Evolutionary conservation across 1,140 invertebrate species (phyloP).

Genomic region (Vanessa tameamea): DNA sequence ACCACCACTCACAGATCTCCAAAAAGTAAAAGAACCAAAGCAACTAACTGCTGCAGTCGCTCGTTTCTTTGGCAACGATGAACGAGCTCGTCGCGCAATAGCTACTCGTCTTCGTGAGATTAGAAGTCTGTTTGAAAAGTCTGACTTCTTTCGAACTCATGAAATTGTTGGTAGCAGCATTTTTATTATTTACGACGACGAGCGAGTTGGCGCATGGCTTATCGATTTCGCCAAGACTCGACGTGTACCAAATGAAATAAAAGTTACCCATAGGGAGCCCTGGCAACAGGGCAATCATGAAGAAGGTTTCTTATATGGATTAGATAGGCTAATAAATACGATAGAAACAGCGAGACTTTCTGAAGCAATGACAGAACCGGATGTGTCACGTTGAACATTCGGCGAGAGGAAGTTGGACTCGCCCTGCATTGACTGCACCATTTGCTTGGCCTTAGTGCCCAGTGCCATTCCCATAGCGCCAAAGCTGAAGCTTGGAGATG

Average conservation of each 20-base stretch:
- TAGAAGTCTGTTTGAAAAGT: slow-evolving; percentile 89
- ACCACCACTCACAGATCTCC: slow-evolving; percentile 87
- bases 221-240: slow-evolving; percentile 98
- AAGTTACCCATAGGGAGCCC: slow-evolving; percentile 87
- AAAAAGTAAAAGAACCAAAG: slow-evolving; percentile 87
- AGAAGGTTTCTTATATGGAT: slow-evolving; percentile 94
- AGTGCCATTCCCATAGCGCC: slow-evolving; percentile 49
- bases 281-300: slow-evolving; percentile 97
- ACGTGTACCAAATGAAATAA: slow-evolving; percentile 85
- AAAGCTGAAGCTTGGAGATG: slow-evolving; percentile 59
- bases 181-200: slow-evolving; percentile 95
- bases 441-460: slow-evolving; percentile 49
- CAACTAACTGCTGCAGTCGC: slow-evolving; percentile 91
- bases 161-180: slow-evolving; percentile 98
- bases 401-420: slow-evolving; percentile 60
- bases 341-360: slow-evolving; percentile 67
- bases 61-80: slow-evolving; percentile 87
- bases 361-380: slow-evolving; percentile 58
- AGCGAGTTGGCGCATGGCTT: slow-evolving; percentile 93
- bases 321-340: slow-evolving; percentile 89
- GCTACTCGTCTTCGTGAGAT: slow-evolving; percentile 89
- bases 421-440: slow-evolving; percentile 63
- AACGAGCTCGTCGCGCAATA: slow-evolving; percentile 85
- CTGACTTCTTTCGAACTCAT: slow-evolving; percentile 92
- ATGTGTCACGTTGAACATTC: slow-evolving; percentile 71